These are phyloP conservation scores for Bimastos eiseni DNA, from an alignment of 2,888 invertebrate species.

Conservation along the genomic window DNA sequence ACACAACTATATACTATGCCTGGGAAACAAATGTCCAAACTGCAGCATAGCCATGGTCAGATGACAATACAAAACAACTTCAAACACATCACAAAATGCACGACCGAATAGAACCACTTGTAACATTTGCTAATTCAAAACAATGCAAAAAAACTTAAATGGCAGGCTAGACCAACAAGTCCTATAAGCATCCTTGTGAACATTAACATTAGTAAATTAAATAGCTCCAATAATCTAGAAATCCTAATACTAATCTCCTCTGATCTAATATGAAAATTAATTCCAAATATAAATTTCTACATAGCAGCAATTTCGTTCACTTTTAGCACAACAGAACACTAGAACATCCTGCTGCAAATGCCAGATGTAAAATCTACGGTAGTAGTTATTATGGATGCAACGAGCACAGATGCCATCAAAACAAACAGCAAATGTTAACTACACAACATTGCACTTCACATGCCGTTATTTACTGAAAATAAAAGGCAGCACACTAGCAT, in stretches of 20 bases:
- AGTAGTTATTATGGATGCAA: not conserved
- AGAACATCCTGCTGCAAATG: not conserved
- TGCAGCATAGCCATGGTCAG: not conserved
- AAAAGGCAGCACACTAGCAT: not conserved
- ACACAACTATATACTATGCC: slow-evolving; percentile 25
- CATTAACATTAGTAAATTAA: not conserved
- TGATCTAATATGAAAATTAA: not conserved
- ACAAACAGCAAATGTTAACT: slow-evolving; percentile 4
- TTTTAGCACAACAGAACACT: not conserved
- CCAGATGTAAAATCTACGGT: not conserved
- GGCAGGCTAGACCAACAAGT: slow-evolving; percentile 1
- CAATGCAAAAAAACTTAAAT: not conserved
- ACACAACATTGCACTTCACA: slow-evolving; percentile 13
- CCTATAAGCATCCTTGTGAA: not conserved
- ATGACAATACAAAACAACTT: slow-evolving; percentile 4
- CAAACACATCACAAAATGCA: slow-evolving; percentile 13
- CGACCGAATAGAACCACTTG: not conserved
- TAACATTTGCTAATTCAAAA: not conserved
- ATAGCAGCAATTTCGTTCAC: not conserved
- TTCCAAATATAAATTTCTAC: not conserved
- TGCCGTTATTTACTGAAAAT: not conserved
- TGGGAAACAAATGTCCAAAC: slow-evolving; percentile 19
- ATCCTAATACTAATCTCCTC: not conserved
- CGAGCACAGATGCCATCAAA: not conserved
- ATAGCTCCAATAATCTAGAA: not conserved